Conservation (phyloP, 64 coral and sea anemone genomes). For the Montipora sp. region DNA sequence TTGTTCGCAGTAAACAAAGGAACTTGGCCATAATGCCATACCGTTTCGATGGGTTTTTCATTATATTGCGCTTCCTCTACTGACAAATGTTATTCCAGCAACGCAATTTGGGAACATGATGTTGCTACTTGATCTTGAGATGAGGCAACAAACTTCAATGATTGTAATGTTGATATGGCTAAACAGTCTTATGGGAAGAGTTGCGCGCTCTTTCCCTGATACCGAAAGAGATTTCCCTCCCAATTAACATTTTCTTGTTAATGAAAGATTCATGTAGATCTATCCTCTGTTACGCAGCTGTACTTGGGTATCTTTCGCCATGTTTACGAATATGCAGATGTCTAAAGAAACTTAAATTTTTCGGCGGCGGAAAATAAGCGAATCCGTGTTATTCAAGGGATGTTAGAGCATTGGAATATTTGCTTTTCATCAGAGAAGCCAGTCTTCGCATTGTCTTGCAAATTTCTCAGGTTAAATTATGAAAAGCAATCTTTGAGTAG, state of each 20-base stretch:
- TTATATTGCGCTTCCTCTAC: slow-evolving; percentile 3
- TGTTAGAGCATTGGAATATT: slow-evolving; percentile 10
- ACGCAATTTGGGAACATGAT: neutral
- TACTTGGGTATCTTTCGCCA: neutral
- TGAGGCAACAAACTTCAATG: neutral
- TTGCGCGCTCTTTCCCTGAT: neutral
- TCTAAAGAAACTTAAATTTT: slow-evolving; percentile 15
- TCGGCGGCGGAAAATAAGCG: neutral
- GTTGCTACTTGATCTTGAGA: neutral
- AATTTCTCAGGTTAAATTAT: slow-evolving; percentile 18
- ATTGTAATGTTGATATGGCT: neutral
- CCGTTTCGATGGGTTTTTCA: slow-evolving; percentile 38
- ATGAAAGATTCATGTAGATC: slow-evolving; percentile 21
- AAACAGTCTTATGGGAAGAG: neutral
- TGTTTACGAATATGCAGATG: slow-evolving; percentile 41
- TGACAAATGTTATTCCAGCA: slow-evolving; percentile 19
- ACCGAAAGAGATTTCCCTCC: slow-evolving; percentile 25
- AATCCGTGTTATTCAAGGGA: neutral
- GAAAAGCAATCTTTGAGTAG: slow-evolving; percentile 12
- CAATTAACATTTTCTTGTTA: slow-evolving; percentile 53
- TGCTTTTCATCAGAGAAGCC: neutral
- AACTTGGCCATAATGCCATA: slow-evolving; percentile 20
- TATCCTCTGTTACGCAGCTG: neutral
- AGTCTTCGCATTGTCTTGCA: slow-evolving; percentile 13
- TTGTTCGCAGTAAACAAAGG: slow-evolving; percentile 43